Evolutionary conservation across 2,888 invertebrate species (phyloP).

Genomic region (Lasioglossum malachurum): DNA sequence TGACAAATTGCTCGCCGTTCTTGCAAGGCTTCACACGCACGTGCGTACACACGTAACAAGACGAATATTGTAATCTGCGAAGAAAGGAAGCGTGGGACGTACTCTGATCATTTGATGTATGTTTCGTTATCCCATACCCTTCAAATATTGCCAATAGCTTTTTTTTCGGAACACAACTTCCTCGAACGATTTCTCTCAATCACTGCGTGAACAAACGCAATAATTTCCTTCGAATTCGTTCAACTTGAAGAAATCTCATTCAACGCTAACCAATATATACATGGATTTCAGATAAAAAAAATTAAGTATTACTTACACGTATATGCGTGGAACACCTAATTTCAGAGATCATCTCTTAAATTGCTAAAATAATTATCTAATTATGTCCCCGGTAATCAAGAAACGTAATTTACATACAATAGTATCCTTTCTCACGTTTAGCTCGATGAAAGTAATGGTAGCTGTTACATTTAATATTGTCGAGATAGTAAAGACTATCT

Average conservation of each 20-base stretch:
- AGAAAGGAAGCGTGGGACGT: constrained; percentile 57
- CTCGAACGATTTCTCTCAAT: neutral
- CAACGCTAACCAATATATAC: neutral
- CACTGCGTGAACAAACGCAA: neutral
- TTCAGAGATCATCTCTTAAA: neutral
- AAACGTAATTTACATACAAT: neutral
- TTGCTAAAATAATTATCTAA: neutral
- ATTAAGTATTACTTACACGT: neutral
- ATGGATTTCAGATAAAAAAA: neutral
- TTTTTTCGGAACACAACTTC: neutral
- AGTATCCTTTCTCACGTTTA: neutral
- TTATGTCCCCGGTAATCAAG: neutral
- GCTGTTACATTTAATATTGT: neutral
- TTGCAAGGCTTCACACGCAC: constrained; percentile 51
- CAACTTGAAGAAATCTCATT: neutral
- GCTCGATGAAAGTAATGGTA: neutral
- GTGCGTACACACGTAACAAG: constrained; percentile 45
- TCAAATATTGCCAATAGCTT: constrained; percentile 14
- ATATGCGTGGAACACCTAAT: neutral
- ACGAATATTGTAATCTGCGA: constrained; percentile 46
- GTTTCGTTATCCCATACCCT: constrained; percentile 29
- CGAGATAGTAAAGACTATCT: neutral
- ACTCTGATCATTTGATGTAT: constrained; percentile 43
- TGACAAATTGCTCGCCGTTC: constrained; percentile 52
- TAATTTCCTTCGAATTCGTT: neutral